phyloP scores from a whole-genome alignment of 2,113 vertebrate genomes.

The Sialia sialis region DNA sequence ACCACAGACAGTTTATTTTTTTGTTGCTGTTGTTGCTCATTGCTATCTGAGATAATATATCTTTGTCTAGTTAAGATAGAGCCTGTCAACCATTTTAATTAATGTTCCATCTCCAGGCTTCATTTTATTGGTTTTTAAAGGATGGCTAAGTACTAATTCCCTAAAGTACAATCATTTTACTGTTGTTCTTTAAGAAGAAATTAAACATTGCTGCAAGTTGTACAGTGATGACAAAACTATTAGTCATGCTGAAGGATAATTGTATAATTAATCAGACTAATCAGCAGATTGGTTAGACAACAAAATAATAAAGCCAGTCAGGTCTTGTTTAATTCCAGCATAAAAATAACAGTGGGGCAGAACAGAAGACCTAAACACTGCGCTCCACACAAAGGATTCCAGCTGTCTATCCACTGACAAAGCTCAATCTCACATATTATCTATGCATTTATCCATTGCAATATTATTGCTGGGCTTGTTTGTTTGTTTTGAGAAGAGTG shows the following conservation, averaged over 20 bases:
- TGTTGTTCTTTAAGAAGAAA: neutral
- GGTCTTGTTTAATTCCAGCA: constrained; percentile 34
- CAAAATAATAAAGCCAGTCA: constrained; percentile 38
- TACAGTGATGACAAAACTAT: constrained; percentile 15
- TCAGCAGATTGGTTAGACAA: constrained; percentile 28
- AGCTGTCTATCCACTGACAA: neutral
- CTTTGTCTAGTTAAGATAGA: constrained; percentile 15
- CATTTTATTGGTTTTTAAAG: constrained; percentile 29
- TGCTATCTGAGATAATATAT: neutral
- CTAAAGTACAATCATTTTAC: neutral
- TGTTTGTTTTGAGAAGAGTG: neutral
- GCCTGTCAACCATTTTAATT: neutral
- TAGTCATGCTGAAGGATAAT: constrained; percentile 28
- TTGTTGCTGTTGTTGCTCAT: neutral
- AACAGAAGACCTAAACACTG: neutral
- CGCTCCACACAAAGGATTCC: neutral
- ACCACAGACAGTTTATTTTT: neutral
- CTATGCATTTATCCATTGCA: neutral
- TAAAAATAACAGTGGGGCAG: neutral
- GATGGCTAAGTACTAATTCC: constrained; percentile 11
- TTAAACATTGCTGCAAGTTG: neutral
- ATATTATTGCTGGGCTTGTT: neutral
- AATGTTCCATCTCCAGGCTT: constrained; percentile 12
- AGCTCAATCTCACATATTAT: neutral
- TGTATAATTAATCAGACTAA: constrained; percentile 43